Evolutionary conservation across 2,888 invertebrate genomes (phyloP), one percentile per base, ranked within the genome.

Genomic region (Ctenicera cuprea): DNA sequence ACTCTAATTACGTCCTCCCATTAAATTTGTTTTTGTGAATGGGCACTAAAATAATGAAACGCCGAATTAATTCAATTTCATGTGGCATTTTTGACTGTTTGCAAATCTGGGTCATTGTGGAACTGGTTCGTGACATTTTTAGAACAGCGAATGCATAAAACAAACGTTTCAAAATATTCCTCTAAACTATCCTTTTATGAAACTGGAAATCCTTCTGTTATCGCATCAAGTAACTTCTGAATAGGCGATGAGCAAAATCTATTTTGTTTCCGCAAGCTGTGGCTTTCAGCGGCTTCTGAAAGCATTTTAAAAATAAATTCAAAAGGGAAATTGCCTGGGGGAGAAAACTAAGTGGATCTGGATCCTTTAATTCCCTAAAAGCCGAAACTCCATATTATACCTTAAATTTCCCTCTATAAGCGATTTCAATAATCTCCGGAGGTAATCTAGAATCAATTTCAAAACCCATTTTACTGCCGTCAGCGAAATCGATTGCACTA

Each of bases 361-460:
- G 22, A 22, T 12, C 18, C 20, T 54, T 52, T 54, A 54, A 54
- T 54, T 54, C n/a, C 54, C 26, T 14, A 33, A 54, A 26, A 14
- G 54, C 54, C 14, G 12, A n/a, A 30, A 14, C 14, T 54, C 30
- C 7, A 33, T 33, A 26, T 30, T 33, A 30, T 16, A 14, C 11
- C 20, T 26, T 3, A 18, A 41, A 50, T 22, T 18, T 48, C 20
- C 48, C 20, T 50, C 14, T 14, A 11, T 16, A 11, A 48, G 18
- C 7, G 16, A 16, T 48, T 18, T 18, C 5, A 48, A 52, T 54
- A 54, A 54, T 54, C 30, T 8, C 26, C 30, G 1, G 22, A 14
- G 54, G n/a, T 54, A 54, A 54, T 54, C 30, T 30, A 38, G 18
- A 59, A 38, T 38, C 59, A 18, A 20, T 59, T 59, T 14, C 59